Conservation (phyloP, 2,888 invertebrate species). For the Palloptera scutellata region DNA sequence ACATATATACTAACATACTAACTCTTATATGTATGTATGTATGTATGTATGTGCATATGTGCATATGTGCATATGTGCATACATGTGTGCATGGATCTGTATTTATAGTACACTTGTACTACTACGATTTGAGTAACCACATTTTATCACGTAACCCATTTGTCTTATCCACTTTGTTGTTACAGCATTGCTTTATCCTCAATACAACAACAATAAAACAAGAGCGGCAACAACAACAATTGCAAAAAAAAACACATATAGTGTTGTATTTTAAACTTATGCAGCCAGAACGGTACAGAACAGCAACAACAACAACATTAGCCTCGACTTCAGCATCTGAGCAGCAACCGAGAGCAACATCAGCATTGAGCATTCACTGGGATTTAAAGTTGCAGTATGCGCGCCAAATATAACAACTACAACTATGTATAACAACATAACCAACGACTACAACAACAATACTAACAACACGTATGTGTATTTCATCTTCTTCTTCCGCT, state of each 20-base stretch:
- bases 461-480: too few species aligned
- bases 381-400: too few species aligned
- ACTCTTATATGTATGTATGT: slow-evolving; percentile 15
- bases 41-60: slow-evolving; percentile 43
- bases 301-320: not conserved
- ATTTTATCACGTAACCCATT: slow-evolving; percentile 61
- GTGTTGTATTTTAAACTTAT: slow-evolving; percentile 23
- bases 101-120: slow-evolving; percentile 44
- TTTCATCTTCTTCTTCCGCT: too few species aligned
- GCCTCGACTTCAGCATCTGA: not conserved
- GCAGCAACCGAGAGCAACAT: not conserved
- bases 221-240: slow-evolving; percentile 17
- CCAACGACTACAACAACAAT: too few species aligned
- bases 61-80: slow-evolving; percentile 13
- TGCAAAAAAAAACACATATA: slow-evolving; percentile 10
- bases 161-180: slow-evolving; percentile 59
- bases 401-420: too few species aligned
- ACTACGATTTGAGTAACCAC: slow-evolving; percentile 59
- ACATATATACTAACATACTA: slow-evolving; percentile 29
- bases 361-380: not conserved
- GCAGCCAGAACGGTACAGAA: slow-evolving; percentile 3
- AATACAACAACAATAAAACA: slow-evolving; percentile 37
- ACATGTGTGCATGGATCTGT: slow-evolving; percentile 15
- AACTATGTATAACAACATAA: too few species aligned
- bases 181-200: slow-evolving; percentile 24